A percentile compares a stretch with the other conserved stretches of the same genome.
Conservation (phyloP, 1,140 invertebrate species). For the Cardiocondyla obscurior region DNA sequence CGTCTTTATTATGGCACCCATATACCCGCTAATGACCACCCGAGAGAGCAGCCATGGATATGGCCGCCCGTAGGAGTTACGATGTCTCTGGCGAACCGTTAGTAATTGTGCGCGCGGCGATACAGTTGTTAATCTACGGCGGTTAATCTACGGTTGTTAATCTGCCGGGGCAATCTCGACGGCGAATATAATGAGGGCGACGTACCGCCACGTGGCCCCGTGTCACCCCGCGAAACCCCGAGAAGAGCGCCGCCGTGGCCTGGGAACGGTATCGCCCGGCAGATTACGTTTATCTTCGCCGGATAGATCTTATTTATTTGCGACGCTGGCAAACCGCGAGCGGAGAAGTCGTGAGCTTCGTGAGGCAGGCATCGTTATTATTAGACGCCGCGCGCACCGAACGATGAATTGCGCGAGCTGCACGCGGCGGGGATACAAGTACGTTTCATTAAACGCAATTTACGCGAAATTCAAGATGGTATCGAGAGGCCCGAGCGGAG, state of each 20-base stretch:
- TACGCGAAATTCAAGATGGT: conserved; percentile 27
- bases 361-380: conserved; percentile 38
- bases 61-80: conserved; percentile 60
- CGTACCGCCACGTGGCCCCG: conserved; percentile 33
- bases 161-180: conserved; percentile 38
- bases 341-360: conserved; percentile 36
- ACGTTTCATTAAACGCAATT: conserved; percentile 29
- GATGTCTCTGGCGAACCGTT: conserved; percentile 65
- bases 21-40: conserved; percentile 69
- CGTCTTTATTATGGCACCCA: conserved; percentile 69
- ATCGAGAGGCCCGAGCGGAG: not conserved
- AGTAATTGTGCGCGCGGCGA: conserved; percentile 63
- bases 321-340: conserved; percentile 8
- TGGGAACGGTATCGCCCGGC: conserved; percentile 36
- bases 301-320: conserved; percentile 44
- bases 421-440: too few relatives aligned
- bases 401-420: conserved; percentile 11
- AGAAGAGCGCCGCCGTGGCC: not conserved
- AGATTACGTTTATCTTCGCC: conserved; percentile 46
- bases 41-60: conserved; percentile 53
- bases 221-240: conserved; percentile 20
- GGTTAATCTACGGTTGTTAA: conserved; percentile 62
- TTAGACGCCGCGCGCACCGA: conserved; percentile 19
- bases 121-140: conserved; percentile 66
- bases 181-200: conserved; percentile 41